phyloP scores from a whole-genome alignment of 2,113 vertebrate species.

The Cnemophilus loriae region DNA sequence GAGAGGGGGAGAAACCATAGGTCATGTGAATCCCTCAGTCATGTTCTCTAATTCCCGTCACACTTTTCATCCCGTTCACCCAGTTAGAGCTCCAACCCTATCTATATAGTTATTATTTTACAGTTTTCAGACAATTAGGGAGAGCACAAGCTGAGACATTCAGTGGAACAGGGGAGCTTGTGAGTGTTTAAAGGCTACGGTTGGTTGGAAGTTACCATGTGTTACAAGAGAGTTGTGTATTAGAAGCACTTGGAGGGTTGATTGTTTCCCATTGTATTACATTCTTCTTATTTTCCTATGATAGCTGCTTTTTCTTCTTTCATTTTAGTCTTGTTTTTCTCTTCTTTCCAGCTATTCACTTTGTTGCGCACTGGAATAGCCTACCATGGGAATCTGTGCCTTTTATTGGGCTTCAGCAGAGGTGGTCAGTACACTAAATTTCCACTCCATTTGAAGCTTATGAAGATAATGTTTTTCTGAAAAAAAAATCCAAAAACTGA shows the following conservation, averaged over 20 bases:
- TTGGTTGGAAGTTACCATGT: neutral
- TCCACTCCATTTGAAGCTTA: neutral
- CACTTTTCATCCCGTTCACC: neutral
- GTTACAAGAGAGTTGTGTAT: neutral
- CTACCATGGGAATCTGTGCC: neutral
- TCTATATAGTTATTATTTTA: neutral
- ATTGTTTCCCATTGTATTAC: neutral
- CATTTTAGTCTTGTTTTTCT: neutral
- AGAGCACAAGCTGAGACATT: neutral
- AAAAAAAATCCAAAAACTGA: neutral
- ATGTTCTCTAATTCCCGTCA: neutral
- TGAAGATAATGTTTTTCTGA: neutral
- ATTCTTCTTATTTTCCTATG: neutral
- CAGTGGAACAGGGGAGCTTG: neutral
- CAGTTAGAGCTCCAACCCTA: neutral
- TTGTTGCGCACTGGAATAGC: neutral
- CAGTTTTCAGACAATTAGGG: neutral
- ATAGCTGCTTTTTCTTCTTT: neutral
- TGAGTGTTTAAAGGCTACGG: accelerated
- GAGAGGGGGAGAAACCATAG: neutral
- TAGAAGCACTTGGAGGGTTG: neutral
- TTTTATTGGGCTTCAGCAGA: neutral
- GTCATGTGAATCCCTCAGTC: neutral
- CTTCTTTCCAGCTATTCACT: neutral
- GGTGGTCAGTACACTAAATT: neutral